Evolutionary conservation across 1,140 invertebrate genomes (phyloP).

Genomic region (Nilaparvata lugens): DNA sequence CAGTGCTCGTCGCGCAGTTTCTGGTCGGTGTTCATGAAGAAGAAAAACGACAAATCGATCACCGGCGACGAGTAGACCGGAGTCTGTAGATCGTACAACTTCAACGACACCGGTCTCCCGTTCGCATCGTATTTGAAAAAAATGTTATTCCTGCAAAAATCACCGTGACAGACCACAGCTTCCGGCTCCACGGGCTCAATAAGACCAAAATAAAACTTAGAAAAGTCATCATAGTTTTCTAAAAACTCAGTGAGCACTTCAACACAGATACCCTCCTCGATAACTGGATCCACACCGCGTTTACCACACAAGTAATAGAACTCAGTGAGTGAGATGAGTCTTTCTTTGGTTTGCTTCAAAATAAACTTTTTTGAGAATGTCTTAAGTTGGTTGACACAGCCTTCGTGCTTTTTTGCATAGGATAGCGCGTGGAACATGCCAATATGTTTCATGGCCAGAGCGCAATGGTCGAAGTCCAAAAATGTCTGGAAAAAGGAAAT

Average conservation of each 20-base stretch:
- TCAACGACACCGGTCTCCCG: conserved; percentile 24
- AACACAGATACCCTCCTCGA: not conserved
- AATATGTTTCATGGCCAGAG: conserved; percentile 30
- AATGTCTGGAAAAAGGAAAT: not conserved
- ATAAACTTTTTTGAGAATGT: conserved; percentile 23
- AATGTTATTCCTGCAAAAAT: conserved; percentile 46
- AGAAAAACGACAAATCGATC: conserved; percentile 36
- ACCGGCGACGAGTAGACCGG: conserved; percentile 32
- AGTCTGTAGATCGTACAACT: conserved; percentile 37
- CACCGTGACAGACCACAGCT: conserved; percentile 42
- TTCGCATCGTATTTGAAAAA: conserved; percentile 36
- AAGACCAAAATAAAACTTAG: conserved; percentile 3
- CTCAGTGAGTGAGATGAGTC: not conserved
- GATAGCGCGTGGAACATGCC: conserved; percentile 35
- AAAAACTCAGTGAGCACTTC: not conserved
- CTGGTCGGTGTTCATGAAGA: conserved; percentile 32
- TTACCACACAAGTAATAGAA: not conserved
- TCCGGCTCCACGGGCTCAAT: conserved; percentile 29
- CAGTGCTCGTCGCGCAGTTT: conserved; percentile 24
- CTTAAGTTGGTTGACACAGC: conserved; percentile 27
- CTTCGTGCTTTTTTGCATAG: conserved; percentile 30
- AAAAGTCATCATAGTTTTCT: not conserved
- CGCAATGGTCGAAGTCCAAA: conserved; percentile 27
- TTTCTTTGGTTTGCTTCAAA: conserved; percentile 17
- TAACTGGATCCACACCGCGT: conserved; percentile 6